Base-by-base conservation (phyloP, 2,888 invertebrate genomes). In the Stratiomys singularior region DNA sequence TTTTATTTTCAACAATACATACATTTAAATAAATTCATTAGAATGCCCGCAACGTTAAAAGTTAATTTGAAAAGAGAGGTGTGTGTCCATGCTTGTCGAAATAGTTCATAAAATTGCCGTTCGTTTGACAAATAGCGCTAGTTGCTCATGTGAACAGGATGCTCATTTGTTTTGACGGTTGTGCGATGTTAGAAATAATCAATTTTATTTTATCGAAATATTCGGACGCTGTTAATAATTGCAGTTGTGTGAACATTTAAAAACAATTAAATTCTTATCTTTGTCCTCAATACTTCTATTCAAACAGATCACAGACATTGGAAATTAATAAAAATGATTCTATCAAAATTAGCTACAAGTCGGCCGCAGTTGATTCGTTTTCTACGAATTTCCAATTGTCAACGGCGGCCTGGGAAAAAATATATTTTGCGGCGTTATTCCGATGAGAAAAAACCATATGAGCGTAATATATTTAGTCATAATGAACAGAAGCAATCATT, bases 401-500 rank as follows among this genome's bases (percentile, higher is more conserved):
- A 37, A 37, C 37, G 25, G 4, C 15, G 7, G 23, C 23, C 23
- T 5, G 4, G 23, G 58, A 5, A 18, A 18, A 71, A 21, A 71
- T 0, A 46, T 47, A 27, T 23, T 27, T 21, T 71, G 4, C 11
- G 71, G 25, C 71, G 71, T 47, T 47, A 47, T 11, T 52, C n/a
- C 23, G 25, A 71, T 1, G 28, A 71, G 1, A 71, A 71, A 52
- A 18, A 18, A 52, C 52, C 52, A 4, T 13, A 52, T n/a, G 18
- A 52, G 4, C 52, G 15, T n/a, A 13, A 18, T 52, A n/a, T 15
- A n/a, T 52, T 52, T 13, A 18, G 7, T 4, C n/a, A 52, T 52
- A 13, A 13, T 13, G n/a, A 52, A 52, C 52, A 64, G 1, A 23
- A 23, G 21, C 64, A 3, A 78, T 89, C 92, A 11, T 79, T 95